phyloP scores from a whole-genome alignment of 2,113 vertebrate genomes.

The Pterophyllum scalare region DNA sequence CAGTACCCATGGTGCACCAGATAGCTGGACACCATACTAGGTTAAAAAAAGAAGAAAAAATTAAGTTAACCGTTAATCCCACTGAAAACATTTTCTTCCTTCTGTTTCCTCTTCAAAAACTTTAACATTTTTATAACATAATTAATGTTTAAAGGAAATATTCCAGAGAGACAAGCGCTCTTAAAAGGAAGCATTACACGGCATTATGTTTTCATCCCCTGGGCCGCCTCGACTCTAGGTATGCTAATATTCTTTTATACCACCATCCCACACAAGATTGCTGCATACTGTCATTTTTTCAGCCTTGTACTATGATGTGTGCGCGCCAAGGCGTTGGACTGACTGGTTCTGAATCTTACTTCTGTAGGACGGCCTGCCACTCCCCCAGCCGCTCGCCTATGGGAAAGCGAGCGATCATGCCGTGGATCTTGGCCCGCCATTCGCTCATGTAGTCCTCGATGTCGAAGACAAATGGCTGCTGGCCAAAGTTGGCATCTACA shows the following conservation, averaged over 20 bases:
- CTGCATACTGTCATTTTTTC: background rate
- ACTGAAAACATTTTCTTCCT: background rate
- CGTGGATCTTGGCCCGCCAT: conserved; percentile 96
- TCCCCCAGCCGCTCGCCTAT: conserved; percentile 95
- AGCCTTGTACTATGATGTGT: background rate
- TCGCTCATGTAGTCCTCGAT: conserved; percentile 99
- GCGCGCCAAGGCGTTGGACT: background rate
- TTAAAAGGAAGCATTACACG: background rate
- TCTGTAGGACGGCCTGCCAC: conserved; percentile 98
- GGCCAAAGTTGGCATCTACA: conserved; percentile 98
- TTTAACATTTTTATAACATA: background rate
- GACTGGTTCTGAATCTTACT: conserved; percentile 81
- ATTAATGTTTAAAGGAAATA: background rate
- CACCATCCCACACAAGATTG: background rate
- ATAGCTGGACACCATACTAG: conserved; percentile 97
- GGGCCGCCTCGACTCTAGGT: background rate
- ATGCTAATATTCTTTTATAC: background rate
- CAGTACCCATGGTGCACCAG: conserved; percentile 98
- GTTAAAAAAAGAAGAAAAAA: background rate
- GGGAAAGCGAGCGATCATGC: conserved; percentile 95
- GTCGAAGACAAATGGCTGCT: conserved; percentile 98
- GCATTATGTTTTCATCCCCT: background rate
- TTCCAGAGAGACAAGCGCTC: background rate
- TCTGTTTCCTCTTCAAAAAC: background rate
- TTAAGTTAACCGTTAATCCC: no score